Conservation (phyloP, 2,797 vertebrate genomes). For the Galaxias olidus region DNA sequence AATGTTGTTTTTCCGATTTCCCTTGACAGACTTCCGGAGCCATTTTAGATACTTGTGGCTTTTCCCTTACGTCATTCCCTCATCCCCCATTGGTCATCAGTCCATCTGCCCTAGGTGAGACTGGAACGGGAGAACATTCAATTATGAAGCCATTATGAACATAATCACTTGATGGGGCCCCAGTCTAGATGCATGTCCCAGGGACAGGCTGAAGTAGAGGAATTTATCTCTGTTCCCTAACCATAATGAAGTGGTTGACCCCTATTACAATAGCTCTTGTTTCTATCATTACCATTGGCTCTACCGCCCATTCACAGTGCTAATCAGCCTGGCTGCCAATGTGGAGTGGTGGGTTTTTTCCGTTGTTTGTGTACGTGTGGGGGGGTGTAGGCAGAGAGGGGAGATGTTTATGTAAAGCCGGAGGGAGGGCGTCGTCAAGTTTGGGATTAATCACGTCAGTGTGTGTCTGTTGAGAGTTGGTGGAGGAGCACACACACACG, state of each 20-base stretch:
- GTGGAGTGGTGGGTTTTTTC: slow-evolving; percentile 65
- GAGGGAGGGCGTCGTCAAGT: background rate
- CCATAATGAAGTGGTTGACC: slow-evolving; percentile 67
- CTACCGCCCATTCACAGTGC: slow-evolving; percentile 64
- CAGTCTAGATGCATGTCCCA: background rate
- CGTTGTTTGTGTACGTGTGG: slow-evolving; percentile 54
- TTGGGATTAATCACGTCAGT: slow-evolving; percentile 1
- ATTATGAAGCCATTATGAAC: no score
- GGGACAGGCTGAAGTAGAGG: slow-evolving; percentile 20
- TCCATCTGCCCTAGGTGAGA: no score
- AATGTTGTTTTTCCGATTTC: no score
- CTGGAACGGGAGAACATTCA: no score
- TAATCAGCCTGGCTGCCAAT: slow-evolving; percentile 63
- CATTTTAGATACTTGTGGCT: no score
- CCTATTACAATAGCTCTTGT: slow-evolving; percentile 50
- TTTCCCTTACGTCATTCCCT: no score
- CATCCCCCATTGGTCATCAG: no score
- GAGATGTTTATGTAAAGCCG: background rate
- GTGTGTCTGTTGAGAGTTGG: background rate
- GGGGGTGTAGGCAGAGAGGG: slow-evolving; percentile 18
- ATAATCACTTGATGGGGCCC: no score
- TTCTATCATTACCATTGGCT: slow-evolving; percentile 62
- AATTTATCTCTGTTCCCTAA: slow-evolving; percentile 44
- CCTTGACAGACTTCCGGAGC: no score
- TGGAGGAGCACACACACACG: background rate